phyloP scores from a whole-genome alignment of 2,888 invertebrate genomes.

The Prenolepis imparis region DNA sequence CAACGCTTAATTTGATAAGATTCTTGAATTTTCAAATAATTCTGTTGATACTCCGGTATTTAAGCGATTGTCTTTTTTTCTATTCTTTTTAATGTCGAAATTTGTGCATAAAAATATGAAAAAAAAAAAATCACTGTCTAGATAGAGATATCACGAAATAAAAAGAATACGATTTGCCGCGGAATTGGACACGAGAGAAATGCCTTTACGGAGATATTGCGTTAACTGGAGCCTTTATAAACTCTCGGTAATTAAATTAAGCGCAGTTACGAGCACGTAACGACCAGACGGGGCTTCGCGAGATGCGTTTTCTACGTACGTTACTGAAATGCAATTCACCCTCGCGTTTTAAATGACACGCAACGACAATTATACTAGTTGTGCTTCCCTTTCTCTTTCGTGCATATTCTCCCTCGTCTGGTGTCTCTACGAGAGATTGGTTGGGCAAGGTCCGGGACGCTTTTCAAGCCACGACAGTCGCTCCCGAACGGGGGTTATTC shows the following conservation, averaged over 20 bases:
- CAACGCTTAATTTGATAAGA: not conserved
- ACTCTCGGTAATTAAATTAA: constrained; percentile 42
- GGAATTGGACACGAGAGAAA: not conserved
- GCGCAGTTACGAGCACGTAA: constrained; percentile 32
- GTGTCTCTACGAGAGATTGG: constrained; percentile 67
- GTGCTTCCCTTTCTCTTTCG: constrained; percentile 57
- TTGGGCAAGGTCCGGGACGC: constrained; percentile 78
- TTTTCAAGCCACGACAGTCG: constrained; percentile 48
- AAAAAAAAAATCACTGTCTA: not conserved
- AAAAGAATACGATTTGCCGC: not conserved
- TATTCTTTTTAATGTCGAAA: not conserved
- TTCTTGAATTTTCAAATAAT: constrained; percentile 7
- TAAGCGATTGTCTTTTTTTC: not conserved
- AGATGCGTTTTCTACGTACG: constrained; percentile 20
- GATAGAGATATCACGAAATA: not conserved
- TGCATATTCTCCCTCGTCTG: constrained; percentile 55
- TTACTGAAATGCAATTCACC: constrained; percentile 22
- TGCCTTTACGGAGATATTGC: constrained; percentile 1
- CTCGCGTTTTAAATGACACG: constrained; percentile 56
- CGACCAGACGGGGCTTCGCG: constrained; percentile 18
- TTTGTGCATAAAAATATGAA: not conserved
- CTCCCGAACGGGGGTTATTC: constrained; percentile 57
- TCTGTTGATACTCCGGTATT: not conserved
- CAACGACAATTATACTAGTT: constrained; percentile 68
- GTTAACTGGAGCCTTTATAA: constrained; percentile 38